phyloP scores from a whole-genome alignment of 2,888 invertebrate genomes.

The Spisula subtruncata region DNA sequence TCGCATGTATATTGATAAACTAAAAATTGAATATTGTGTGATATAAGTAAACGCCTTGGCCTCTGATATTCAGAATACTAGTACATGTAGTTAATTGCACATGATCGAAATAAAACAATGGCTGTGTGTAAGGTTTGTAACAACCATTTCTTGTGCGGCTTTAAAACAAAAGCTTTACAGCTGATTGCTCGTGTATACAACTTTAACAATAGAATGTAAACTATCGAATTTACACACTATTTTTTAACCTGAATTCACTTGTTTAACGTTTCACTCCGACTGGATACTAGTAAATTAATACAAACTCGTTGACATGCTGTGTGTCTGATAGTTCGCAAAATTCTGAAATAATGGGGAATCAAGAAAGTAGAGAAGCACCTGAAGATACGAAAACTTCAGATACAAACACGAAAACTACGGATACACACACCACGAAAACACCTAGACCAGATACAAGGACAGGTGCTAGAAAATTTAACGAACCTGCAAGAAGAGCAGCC shows the following conservation, averaged over 20 bases:
- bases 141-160: no score
- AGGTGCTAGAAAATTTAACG: slow-evolving; percentile 18
- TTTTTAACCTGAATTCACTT: background rate
- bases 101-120: no score
- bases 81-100: no score
- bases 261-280: background rate
- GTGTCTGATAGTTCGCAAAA: background rate
- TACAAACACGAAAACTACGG: background rate
- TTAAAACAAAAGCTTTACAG: background rate
- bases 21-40: no score
- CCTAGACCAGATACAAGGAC: background rate
- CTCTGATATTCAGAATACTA: no score
- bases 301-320: background rate
- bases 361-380: slow-evolving; percentile 23
- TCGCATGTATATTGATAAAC: no score
- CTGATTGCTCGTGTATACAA: background rate
- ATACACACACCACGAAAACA: background rate
- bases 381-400: background rate
- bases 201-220: background rate
- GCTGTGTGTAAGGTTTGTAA: no score
- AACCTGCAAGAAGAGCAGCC: background rate
- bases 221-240: background rate
- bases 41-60: no score
- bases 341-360: slow-evolving; percentile 35
- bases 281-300: background rate